These are phyloP conservation scores for Etia nguti DNA, from an alignment of 2,113 vertebrate species.

Conservation along the genomic window DNA sequence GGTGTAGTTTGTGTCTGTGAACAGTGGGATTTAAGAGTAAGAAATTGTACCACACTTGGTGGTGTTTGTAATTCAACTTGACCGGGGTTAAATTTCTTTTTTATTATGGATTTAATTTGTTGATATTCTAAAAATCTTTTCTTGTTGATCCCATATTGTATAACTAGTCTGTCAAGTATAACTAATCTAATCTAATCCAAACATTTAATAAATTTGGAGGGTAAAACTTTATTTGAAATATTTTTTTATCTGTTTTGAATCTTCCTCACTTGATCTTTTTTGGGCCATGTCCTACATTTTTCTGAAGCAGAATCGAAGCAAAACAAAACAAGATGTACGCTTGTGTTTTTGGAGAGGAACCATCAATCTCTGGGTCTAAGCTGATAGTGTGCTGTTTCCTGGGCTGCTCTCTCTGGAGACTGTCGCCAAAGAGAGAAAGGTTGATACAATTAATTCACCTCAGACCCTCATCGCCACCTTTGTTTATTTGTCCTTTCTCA, in stretches of 20 bases:
- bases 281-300: neutral
- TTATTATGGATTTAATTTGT: too few relatives aligned
- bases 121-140: too few relatives aligned
- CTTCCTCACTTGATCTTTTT: neutral
- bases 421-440: neutral
- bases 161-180: too few relatives aligned
- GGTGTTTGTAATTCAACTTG: too few relatives aligned
- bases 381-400: neutral
- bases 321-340: neutral
- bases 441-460: slow-evolving; percentile 61
- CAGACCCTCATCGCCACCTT: slow-evolving; percentile 66
- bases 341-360: neutral
- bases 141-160: too few relatives aligned
- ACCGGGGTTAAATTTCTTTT: too few relatives aligned
- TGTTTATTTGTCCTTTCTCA: slow-evolving; percentile 75
- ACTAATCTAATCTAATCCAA: neutral
- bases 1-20: too few relatives aligned
- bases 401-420: slow-evolving; percentile 24
- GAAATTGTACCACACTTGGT: too few relatives aligned
- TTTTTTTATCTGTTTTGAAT: neutral
- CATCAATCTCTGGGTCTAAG: neutral
- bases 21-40: too few relatives aligned
- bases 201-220: neutral
- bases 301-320: neutral
- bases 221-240: neutral